Base-by-base conservation (phyloP, 1,140 invertebrate species). In the Sycophaga agraensis region DNA sequence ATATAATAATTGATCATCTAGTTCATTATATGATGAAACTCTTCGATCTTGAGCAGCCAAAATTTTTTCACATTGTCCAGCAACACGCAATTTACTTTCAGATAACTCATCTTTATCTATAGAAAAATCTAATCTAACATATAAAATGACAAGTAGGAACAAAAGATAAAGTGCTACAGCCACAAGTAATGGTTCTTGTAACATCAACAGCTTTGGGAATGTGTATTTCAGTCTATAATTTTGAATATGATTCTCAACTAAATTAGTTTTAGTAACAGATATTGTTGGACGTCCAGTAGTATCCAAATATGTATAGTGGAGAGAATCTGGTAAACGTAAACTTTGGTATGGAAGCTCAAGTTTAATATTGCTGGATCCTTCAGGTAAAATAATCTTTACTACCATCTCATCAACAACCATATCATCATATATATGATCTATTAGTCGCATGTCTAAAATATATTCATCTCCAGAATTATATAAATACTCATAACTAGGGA, bases 341-440 rank as follows among this genome's bases (percentile, higher is more conserved):
- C 96, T 88, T 19, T 85, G 73, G 78, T 93, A 99, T 2, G 96
- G 96, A 2, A 93, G 84, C 39, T 85, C 86, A 1, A 99, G 68
- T 68, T 92, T 86, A 24, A 98, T 88, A 74, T 92, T 88, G 9
- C 87, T 87, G 22, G 89, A 86, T 21, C 96, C 94, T 81, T 99
- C 97, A 0, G 98, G 98, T 40, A 99, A 82, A 71, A 99, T 96
- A 39, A 99, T 88, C 73, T 90, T 93, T 1, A 98, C 87, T 19
- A 87, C 82, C n/a, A 95, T 78, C 65, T 98, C 88, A 71, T 99
- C 94, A 55, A 99, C 87, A 40, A 94, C 85, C 90, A 98, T 95
- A 71, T 99, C 94, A 82, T 99, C 96, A 82, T 91, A 98, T 26
- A 99, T 85, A 77, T 99, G 97, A 80, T 99, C 97, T 58, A 99